These are phyloP conservation scores for Otolemur garnettii DNA, from an alignment of 2,113 vertebrate species.

Conservation along the genomic window DNA sequence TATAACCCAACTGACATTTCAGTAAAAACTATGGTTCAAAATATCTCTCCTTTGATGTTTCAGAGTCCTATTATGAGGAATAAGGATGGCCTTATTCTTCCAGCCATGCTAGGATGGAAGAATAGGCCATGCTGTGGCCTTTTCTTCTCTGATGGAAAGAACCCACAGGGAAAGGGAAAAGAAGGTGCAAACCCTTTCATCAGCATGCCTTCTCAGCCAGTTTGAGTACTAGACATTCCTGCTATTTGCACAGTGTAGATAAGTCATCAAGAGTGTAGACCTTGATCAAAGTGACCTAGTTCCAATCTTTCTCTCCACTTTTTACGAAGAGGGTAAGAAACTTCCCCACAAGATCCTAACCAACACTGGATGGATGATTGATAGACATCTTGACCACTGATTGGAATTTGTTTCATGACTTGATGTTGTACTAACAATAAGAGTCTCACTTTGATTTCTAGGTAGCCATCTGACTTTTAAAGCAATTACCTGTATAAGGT, in stretches of 20 bases:
- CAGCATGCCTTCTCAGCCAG: not conserved
- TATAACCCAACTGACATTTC: not conserved
- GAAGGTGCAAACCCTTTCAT: not conserved
- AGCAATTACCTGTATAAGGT: not conserved
- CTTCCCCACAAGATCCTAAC: not conserved
- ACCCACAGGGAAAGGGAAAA: not conserved
- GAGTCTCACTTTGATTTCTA: not conserved
- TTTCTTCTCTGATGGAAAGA: slow-evolving; percentile 20
- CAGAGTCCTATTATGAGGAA: not conserved
- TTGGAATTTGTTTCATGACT: not conserved
- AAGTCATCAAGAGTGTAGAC: not conserved
- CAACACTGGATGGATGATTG: not conserved
- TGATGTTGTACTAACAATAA: not conserved
- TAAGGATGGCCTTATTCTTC: not conserved
- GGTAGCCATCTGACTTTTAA: not conserved
- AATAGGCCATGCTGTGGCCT: not conserved
- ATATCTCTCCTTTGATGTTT: not conserved
- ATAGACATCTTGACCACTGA: not conserved
- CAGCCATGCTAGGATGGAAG: too few species aligned
- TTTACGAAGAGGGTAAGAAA: not conserved
- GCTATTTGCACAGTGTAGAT: not conserved
- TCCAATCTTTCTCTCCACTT: not conserved
- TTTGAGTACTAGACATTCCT: not conserved
- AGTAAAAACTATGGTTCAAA: not conserved
- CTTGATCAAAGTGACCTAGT: too few species aligned